Percentiles rank a stretch among this genome's conserved stretches.
phyloP scores from a whole-genome alignment of 2,113 vertebrate species.

The Pleuronectes platessa region DNA sequence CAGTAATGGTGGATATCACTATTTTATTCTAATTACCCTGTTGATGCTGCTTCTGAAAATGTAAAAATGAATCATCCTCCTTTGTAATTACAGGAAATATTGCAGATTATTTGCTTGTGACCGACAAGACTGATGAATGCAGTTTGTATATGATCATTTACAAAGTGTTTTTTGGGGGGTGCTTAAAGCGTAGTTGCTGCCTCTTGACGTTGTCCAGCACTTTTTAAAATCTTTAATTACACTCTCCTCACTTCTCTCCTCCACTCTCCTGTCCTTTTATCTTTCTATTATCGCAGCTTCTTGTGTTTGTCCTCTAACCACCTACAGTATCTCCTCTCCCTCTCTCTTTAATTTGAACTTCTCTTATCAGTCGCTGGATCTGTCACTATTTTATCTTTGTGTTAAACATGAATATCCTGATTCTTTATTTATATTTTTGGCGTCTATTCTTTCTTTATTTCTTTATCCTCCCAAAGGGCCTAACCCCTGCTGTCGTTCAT shows the following conservation, averaged over 20 bases:
- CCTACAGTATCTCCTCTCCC: conserved; percentile 23
- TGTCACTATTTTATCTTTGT: conserved; percentile 39
- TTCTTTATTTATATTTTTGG: background rate
- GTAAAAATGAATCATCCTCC: conserved; percentile 20
- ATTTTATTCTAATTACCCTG: conserved; percentile 18
- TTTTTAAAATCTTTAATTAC: conserved; percentile 20
- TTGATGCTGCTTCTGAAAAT: conserved; percentile 21
- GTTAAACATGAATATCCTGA: conserved; percentile 56
- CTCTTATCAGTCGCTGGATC: conserved; percentile 45
- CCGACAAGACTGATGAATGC: background rate
- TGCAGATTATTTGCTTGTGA: conserved; percentile 28
- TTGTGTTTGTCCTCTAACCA: conserved; percentile 40
- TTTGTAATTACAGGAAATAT: conserved; percentile 23
- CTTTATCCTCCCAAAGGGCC: background rate
- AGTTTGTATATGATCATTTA: conserved; percentile 4
- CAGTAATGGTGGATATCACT: background rate
- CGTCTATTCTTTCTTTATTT: conserved; percentile 22
- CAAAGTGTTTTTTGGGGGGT: conserved; percentile 22
- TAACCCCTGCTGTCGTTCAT: conserved; percentile 31
- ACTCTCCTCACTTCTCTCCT: conserved; percentile 10
- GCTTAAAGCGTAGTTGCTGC: background rate
- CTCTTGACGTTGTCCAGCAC: conserved; percentile 20
- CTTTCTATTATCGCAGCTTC: conserved; percentile 25
- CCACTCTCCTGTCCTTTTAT: conserved; percentile 10
- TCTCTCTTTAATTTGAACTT: conserved; percentile 35